phyloP scores from a whole-genome alignment of 1,140 invertebrate species.

The Stenopsyche tienmushanensis region DNA sequence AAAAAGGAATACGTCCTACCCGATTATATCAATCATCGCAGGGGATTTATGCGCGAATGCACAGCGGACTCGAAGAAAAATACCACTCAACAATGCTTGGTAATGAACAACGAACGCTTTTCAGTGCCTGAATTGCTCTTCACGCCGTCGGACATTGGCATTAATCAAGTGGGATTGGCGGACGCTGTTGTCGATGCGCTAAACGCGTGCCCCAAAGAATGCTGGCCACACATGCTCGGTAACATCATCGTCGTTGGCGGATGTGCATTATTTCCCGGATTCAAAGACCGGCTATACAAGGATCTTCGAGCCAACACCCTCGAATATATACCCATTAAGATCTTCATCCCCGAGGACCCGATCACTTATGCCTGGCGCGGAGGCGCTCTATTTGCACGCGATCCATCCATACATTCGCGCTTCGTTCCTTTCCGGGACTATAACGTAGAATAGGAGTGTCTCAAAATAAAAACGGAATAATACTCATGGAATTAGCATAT shows the following conservation, averaged over 20 bases:
- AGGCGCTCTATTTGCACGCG: slow-evolving; percentile 73
- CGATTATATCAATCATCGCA: slow-evolving; percentile 84
- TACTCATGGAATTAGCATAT: too few species aligned
- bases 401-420: slow-evolving; percentile 71
- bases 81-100: slow-evolving; percentile 75
- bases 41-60: slow-evolving; percentile 73
- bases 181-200: slow-evolving; percentile 84
- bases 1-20: slow-evolving; percentile 92
- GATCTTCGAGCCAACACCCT: slow-evolving; percentile 75
- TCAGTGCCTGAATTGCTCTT: slow-evolving; percentile 94
- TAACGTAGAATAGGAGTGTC: slow-evolving; percentile 64
- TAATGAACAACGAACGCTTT: slow-evolving; percentile 91
- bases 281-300: slow-evolving; percentile 92
- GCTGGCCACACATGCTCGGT: slow-evolving; percentile 77
- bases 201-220: slow-evolving; percentile 70
- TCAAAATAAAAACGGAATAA: too few species aligned
- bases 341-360: slow-evolving; percentile 71
- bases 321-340: slow-evolving; percentile 42
- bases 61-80: slow-evolving; percentile 58
- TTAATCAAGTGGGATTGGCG: slow-evolving; percentile 90
- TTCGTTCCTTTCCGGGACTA: slow-evolving; percentile 83
- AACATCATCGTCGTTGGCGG: slow-evolving; percentile 96
- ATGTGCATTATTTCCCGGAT: slow-evolving; percentile 79
- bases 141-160: slow-evolving; percentile 91
- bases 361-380: slow-evolving; percentile 87